Base-by-base conservation (phyloP, 2,888 invertebrate genomes). In the Eupithecia subfuscata region DNA sequence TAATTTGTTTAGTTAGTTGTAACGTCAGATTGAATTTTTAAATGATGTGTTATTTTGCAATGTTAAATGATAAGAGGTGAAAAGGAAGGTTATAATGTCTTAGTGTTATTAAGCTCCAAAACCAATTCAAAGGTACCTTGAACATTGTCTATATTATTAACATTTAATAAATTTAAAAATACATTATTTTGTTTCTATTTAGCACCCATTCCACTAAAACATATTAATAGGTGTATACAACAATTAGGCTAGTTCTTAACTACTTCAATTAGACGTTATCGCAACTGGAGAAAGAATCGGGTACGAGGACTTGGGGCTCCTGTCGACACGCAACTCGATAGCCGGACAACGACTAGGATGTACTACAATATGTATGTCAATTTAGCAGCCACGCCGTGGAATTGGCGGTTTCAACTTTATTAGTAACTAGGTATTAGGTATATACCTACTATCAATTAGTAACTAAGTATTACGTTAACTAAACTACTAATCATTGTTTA, bases 61-160 rank as follows among this genome's bases (percentile, higher is more conserved):
- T 92, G 91, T 92, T 91, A 90, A 88, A 89, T 83, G 91, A 89
- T 92, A 92, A 90, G 91, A 90, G 91, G 90, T 91, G 87, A 91
- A 90, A 88, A 90, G 90, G 87, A 90, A 91, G 91, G 30, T 91
- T 90, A 91, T 89, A 90, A 91, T 93, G 92, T 93, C 91, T 93
- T 94, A 94, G 93, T 92, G 93, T 93, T 91, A 87, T 88, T 90
- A 93, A 91, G 90, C 93, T 94, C 92, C 92, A 92, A 91, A 94
- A 93, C 94, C 94, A 93, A 95, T 95, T 92, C 88, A 93, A 94
- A 92, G 93, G 94, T 94, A 95, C 94, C 94, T 94, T 95, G 92
- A 93, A 94, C 93, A 94, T 94, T 95, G 94, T 95, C 94, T 95
- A 93, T 94, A 94, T 93, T 95, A 95, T 95, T 95, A 95, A 95